These are phyloP conservation scores for Temnothorax curvispinosus DNA, from an alignment of 1,140 invertebrate genomes.

Conservation along the genomic window DNA sequence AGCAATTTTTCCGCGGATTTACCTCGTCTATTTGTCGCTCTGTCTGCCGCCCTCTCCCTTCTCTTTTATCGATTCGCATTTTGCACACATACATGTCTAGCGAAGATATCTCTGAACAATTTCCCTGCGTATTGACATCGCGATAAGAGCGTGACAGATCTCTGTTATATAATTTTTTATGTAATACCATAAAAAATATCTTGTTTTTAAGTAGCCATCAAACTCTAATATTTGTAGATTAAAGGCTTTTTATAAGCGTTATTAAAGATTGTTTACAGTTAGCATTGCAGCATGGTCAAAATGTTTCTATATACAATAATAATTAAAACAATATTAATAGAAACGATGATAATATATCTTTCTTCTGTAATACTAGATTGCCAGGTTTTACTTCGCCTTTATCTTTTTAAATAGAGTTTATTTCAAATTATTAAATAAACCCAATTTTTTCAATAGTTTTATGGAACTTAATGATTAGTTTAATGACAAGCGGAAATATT, in stretches of 20 bases:
- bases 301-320: neutral
- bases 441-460: neutral
- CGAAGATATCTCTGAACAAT: neutral
- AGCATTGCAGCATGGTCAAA: no score
- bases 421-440: neutral
- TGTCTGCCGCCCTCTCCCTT: neutral
- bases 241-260: neutral
- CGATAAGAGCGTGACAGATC: neutral
- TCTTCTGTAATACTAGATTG: neutral
- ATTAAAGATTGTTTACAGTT: neutral
- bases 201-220: neutral
- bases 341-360: neutral
- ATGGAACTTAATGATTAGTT: neutral
- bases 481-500: neutral
- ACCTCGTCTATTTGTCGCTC: constrained; percentile 56
- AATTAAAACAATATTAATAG: neutral
- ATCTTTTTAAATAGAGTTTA: neutral
- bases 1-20: constrained; percentile 50
- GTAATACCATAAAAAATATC: neutral
- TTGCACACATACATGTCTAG: neutral
- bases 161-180: constrained; percentile 4
- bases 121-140: neutral
- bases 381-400: neutral
- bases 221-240: neutral
- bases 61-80: constrained; percentile 20